Conservation (phyloP, 1,140 invertebrate genomes). For the Trichogramma pretiosum region DNA sequence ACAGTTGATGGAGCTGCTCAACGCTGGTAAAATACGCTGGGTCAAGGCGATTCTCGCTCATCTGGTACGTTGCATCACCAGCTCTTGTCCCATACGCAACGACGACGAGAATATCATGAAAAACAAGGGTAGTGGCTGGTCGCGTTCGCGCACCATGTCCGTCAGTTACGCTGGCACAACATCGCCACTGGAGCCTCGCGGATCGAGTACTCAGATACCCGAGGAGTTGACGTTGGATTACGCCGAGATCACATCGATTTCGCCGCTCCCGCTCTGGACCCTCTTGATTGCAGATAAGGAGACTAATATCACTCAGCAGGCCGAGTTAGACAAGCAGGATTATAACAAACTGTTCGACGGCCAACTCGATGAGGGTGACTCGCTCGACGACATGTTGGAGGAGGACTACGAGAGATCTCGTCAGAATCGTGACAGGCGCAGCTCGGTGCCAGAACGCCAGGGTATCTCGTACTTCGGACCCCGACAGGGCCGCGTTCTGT, state of each 20-base stretch:
- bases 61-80: constrained; percentile 77
- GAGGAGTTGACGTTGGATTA: constrained; percentile 89
- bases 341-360: constrained; percentile 82
- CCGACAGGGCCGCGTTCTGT: constrained; percentile 69
- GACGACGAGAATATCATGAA: constrained; percentile 55
- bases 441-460: constrained; percentile 60
- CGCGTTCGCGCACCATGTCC: constrained; percentile 76
- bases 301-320: constrained; percentile 39
- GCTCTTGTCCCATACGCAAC: constrained; percentile 49
- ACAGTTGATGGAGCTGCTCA: constrained; percentile 95
- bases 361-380: constrained; percentile 66
- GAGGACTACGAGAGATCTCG: constrained; percentile 55
- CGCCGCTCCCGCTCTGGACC: constrained; percentile 92
- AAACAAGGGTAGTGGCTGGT: constrained; percentile 57
- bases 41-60: constrained; percentile 97
- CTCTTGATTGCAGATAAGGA: constrained; percentile 89
- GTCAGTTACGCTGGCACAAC: constrained; percentile 67
- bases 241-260: constrained; percentile 91
- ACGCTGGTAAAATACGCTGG: constrained; percentile 94
- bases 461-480: constrained; percentile 75
- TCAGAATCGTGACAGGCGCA: constrained; percentile 54
- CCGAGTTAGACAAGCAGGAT: constrained; percentile 53
- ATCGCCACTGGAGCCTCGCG: constrained; percentile 49
- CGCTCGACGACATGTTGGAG: constrained; percentile 69
- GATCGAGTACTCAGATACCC: constrained; percentile 56